Conservation (phyloP, 2,113 vertebrate species). For the Xyrauchen texanus region DNA sequence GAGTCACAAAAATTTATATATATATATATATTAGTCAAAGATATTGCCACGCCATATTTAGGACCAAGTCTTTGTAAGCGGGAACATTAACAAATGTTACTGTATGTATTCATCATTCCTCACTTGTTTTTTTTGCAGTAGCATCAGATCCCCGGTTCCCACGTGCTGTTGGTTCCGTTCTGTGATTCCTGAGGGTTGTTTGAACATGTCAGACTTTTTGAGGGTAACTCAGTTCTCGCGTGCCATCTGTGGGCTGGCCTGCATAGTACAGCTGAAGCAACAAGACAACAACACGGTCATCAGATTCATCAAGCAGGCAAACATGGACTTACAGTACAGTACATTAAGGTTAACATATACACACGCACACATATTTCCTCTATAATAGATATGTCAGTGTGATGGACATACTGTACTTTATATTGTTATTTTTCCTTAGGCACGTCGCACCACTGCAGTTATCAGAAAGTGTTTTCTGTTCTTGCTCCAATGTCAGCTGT, state of each 20-base stretch:
- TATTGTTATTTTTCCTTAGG: slow-evolving; percentile 5
- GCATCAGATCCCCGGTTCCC: slow-evolving; percentile 37
- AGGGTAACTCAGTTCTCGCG: slow-evolving; percentile 42
- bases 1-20: too few relatives aligned
- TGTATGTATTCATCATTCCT: neutral
- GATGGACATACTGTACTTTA: neutral
- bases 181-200: neutral
- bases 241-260: slow-evolving; percentile 53
- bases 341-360: too few relatives aligned
- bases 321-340: too few relatives aligned
- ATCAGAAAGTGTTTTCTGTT: slow-evolving; percentile 49
- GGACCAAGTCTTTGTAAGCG: neutral
- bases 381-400: neutral
- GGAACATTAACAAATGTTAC: neutral
- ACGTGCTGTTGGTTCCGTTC: neutral
- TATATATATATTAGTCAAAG: too few relatives aligned
- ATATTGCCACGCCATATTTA: too few relatives aligned
- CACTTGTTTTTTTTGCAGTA: neutral
- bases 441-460: slow-evolving; percentile 33
- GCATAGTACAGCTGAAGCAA: slow-evolving; percentile 40
- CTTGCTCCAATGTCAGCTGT: slow-evolving; percentile 56
- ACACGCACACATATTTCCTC: neutral
- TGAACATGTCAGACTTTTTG: neutral
- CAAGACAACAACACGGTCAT: slow-evolving; percentile 40
- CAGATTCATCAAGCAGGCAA: slow-evolving; percentile 52